Conservation (phyloP, 2,797 vertebrate species). For the Pterois miles region DNA sequence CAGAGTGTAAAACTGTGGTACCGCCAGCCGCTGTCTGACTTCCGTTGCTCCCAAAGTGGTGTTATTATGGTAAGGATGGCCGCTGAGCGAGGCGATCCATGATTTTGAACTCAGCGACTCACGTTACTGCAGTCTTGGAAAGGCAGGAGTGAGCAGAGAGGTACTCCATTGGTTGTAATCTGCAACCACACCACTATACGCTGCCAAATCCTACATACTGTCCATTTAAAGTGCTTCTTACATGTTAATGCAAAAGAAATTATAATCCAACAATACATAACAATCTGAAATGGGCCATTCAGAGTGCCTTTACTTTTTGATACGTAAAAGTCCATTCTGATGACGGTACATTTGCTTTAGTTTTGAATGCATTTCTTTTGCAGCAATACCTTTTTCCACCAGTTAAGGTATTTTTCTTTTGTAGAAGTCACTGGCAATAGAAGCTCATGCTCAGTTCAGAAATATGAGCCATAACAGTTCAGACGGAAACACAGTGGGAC, state of each 20-base stretch:
- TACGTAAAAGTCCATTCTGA: neutral
- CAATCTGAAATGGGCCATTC: neutral
- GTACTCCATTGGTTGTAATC: too few species aligned
- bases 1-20: too few species aligned
- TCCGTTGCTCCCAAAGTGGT: too few species aligned
- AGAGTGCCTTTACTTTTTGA: neutral
- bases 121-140: too few species aligned
- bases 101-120: too few species aligned
- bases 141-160: rapidly evolving
- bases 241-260: neutral
- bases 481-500: neutral
- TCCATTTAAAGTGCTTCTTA: neutral
- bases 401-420: neutral
- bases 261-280: neutral
- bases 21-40: too few species aligned
- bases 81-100: too few species aligned
- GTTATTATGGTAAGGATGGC: too few species aligned
- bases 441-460: neutral
- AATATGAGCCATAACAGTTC: neutral
- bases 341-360: neutral
- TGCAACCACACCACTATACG: too few species aligned
- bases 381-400: neutral
- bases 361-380: neutral
- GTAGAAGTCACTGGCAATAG: neutral
- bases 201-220: too few species aligned